Percentiles rank a stretch among this genome's conserved stretches.
phyloP scores from a whole-genome alignment of 2,888 invertebrate genomes.

The Agrochola lota region DNA sequence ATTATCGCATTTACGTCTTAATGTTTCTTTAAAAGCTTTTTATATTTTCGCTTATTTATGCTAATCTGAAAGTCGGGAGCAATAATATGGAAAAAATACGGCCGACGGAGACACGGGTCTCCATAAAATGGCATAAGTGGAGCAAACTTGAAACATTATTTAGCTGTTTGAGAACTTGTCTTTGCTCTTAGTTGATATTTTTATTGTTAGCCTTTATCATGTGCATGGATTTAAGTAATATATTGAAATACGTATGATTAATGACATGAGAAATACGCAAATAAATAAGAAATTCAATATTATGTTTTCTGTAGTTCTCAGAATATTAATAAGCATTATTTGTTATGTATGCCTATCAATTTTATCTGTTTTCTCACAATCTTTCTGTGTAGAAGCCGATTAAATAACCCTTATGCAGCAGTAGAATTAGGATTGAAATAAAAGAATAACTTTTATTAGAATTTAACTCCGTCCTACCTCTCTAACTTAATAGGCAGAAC shows the following conservation, averaged over 20 bases:
- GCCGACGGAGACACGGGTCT: slow-evolving; percentile 75
- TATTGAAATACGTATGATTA: slow-evolving; percentile 20
- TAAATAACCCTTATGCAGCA: background rate
- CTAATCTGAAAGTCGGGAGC: slow-evolving; percentile 79
- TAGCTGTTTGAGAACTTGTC: slow-evolving; percentile 75
- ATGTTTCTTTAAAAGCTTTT: slow-evolving; percentile 80
- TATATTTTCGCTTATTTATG: slow-evolving; percentile 79
- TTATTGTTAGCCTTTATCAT: slow-evolving; percentile 61
- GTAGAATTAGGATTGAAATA: background rate
- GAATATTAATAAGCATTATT: background rate
- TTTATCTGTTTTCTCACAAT: too few species aligned
- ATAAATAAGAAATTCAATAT: background rate
- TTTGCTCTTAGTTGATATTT: slow-evolving; percentile 69
- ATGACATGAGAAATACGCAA: background rate
- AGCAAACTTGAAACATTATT: slow-evolving; percentile 81
- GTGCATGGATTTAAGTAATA: slow-evolving; percentile 22
- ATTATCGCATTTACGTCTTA: slow-evolving; percentile 75
- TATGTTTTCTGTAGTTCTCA: slow-evolving; percentile 8
- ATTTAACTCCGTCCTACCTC: background rate
- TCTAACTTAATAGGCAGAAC: slow-evolving; percentile 4
- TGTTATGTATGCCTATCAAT: background rate
- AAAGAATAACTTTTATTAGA: background rate
- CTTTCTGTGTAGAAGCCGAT: background rate
- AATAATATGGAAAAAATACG: slow-evolving; percentile 79
- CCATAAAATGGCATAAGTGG: slow-evolving; percentile 79